These are phyloP conservation scores for Poecile atricapillus DNA, from an alignment of 2,113 vertebrate species.

Conservation along the genomic window DNA sequence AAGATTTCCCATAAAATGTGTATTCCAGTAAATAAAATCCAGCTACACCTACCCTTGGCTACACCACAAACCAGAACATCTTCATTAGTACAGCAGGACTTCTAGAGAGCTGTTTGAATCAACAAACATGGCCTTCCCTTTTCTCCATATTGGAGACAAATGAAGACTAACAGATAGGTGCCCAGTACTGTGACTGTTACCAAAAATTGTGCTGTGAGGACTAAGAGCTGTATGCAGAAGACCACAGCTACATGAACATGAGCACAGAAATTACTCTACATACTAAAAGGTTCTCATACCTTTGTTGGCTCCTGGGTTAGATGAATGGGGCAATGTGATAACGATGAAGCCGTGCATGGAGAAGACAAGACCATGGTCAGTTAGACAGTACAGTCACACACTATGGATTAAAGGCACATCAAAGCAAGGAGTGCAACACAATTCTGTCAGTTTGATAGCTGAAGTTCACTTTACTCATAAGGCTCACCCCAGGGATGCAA, in stretches of 20 bases:
- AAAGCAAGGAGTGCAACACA: constrained; percentile 11
- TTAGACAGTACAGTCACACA: constrained; percentile 38
- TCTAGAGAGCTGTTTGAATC: background rate
- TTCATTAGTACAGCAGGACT: background rate
- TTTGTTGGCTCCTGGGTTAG: constrained; percentile 76
- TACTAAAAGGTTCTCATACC: constrained; percentile 65
- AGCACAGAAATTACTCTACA: background rate
- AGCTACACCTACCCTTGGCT: background rate
- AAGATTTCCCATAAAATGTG: background rate
- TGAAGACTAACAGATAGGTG: background rate
- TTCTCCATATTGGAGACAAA: background rate
- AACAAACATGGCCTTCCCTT: background rate
- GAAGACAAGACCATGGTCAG: constrained; percentile 64
- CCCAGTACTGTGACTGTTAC: background rate
- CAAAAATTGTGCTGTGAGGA: background rate
- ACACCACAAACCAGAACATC: background rate
- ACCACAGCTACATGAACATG: background rate
- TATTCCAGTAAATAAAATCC: background rate
- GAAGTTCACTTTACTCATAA: background rate
- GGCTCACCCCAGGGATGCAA: background rate
- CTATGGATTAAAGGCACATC: constrained; percentile 10
- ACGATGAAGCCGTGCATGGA: constrained; percentile 77
- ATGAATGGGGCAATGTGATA: constrained; percentile 59
- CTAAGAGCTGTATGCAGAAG: background rate
- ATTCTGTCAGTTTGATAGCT: background rate